Conservation (phyloP, 2,888 invertebrate species). For the Morpho achilles region DNA sequence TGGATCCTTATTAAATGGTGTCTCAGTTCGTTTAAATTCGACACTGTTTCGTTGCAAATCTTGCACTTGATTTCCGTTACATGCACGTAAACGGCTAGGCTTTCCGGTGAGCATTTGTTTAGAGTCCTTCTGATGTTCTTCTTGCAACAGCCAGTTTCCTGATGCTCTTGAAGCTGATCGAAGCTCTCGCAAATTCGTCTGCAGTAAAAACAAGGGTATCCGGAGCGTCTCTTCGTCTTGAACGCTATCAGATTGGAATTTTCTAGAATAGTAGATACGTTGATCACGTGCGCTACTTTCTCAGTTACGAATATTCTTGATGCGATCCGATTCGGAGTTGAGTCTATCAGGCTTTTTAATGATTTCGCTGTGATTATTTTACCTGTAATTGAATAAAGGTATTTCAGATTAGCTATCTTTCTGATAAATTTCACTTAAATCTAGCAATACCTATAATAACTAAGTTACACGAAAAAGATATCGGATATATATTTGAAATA, state of each 20-base stretch:
- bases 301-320: conserved; percentile 41
- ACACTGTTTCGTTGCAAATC: conserved; percentile 38
- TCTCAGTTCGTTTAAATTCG: conserved; percentile 46
- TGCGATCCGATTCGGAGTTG: conserved; percentile 9
- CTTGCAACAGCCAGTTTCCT: conserved; percentile 37
- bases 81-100: conserved; percentile 54
- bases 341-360: conserved; percentile 34
- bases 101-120: conserved; percentile 44
- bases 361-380: conserved; percentile 37
- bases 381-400: conserved; percentile 35
- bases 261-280: conserved; percentile 45
- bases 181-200: conserved; percentile 44
- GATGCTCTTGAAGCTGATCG: conserved; percentile 41
- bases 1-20: conserved; percentile 47
- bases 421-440: too few species aligned
- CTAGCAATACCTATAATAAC: too few species aligned
- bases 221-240: conserved; percentile 47
- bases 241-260: conserved; percentile 54
- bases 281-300: conserved; percentile 47
- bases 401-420: too few species aligned
- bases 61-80: conserved; percentile 49
- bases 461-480: too few species aligned
- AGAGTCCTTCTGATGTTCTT: conserved; percentile 38
- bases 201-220: conserved; percentile 62
- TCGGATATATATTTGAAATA: too few species aligned